Evolutionary conservation across 2,113 vertebrate genomes (phyloP).

Genomic region (Dunckerocampus dactyliophorus): DNA sequence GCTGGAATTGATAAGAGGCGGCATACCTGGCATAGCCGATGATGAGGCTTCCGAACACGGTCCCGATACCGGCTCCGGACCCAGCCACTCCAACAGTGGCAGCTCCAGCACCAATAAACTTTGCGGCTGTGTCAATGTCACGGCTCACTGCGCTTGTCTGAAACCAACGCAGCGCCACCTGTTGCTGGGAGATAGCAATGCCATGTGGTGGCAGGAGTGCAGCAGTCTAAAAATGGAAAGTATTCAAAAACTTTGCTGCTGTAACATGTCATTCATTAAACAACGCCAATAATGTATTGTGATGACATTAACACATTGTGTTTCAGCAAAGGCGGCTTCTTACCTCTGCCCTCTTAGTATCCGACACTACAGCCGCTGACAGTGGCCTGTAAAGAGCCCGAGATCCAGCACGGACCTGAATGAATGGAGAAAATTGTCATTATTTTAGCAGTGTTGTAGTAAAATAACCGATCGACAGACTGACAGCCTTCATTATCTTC

Average conservation of each 20-base stretch:
- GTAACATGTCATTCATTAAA: background rate
- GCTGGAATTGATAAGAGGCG: background rate
- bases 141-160: constrained; percentile 92
- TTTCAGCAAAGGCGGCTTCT: constrained; percentile 10
- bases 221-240: constrained; percentile 70
- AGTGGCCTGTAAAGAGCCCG: constrained; percentile 88
- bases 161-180: constrained; percentile 82
- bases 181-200: constrained; percentile 66
- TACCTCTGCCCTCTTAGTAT: constrained; percentile 87
- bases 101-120: constrained; percentile 97
- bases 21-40: constrained; percentile 97
- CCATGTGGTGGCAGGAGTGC: constrained; percentile 76
- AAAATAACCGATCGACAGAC: background rate
- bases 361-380: constrained; percentile 85
- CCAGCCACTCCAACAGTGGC: constrained; percentile 98
- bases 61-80: constrained; percentile 98
- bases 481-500: background rate
- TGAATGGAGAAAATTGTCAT: background rate
- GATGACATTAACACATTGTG: background rate
- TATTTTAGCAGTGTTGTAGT: background rate
- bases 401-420: constrained; percentile 89
- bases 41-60: constrained; percentile 97
- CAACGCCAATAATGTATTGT: background rate
- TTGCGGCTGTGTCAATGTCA: constrained; percentile 97
- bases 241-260: background rate